Evolutionary conservation across 30 jellyfish, hydroid and myxozoan genomes (phyloP).

Genomic region (Hydra vulgaris): DNA sequence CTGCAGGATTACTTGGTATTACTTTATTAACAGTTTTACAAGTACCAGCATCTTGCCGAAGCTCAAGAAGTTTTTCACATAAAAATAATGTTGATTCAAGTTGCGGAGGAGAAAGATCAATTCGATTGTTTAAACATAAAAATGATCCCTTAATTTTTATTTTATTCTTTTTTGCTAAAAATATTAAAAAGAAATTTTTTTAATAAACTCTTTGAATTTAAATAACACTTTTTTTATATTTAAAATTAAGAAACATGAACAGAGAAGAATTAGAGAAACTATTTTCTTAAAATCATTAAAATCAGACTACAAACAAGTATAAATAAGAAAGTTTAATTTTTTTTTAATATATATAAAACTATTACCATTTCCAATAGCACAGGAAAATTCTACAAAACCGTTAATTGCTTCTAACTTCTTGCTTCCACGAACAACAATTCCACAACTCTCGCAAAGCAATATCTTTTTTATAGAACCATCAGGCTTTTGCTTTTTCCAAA

Average conservation of each 20-base stretch:
- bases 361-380: conserved; percentile 69
- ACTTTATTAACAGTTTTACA: conserved; percentile 46
- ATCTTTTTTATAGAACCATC: conserved; percentile 17
- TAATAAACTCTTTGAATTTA: neutral
- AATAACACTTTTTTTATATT: conserved; percentile 17
- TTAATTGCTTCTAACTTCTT: conserved; percentile 31
- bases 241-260: conserved; percentile 2
- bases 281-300: neutral
- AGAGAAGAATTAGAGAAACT: neutral
- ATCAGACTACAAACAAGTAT: too few relatives aligned
- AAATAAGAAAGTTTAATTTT: too few relatives aligned
- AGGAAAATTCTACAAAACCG: conserved; percentile 25
- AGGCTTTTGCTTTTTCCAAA: conserved; percentile 8
- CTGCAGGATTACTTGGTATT: conserved; percentile 64
- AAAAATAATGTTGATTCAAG: conserved; percentile 51
- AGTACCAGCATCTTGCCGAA: conserved; percentile 59
- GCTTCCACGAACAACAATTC: conserved; percentile 59
- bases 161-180: conserved; percentile 23
- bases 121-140: conserved; percentile 9
- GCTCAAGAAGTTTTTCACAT: conserved; percentile 57
- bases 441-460: conserved; percentile 61
- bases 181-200: neutral
- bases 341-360: neutral
- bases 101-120: conserved; percentile 52
- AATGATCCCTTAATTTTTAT: conserved; percentile 24